These are phyloP conservation scores for Capreolus pygargus DNA, from an alignment of 2,113 vertebrate genomes.

Conservation along the genomic window DNA sequence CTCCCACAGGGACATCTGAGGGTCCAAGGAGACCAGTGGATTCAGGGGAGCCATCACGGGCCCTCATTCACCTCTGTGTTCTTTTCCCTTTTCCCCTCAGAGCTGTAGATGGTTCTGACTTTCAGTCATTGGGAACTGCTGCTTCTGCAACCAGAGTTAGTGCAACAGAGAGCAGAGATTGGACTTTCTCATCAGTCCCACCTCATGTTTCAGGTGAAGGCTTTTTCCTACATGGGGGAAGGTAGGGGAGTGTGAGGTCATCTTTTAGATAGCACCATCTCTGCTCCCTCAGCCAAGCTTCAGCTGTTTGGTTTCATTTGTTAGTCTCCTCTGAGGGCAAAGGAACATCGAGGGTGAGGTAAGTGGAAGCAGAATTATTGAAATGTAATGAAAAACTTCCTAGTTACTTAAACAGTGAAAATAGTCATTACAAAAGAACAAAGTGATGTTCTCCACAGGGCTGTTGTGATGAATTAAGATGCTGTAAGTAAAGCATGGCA, in stretches of 20 bases:
- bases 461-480: not conserved
- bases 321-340: not conserved
- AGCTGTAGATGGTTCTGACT: not conserved
- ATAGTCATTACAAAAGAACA: not conserved
- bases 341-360: not conserved
- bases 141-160: not conserved
- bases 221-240: no score
- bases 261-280: not conserved
- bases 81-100: not conserved
- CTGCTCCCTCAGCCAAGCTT: not conserved
- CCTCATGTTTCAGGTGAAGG: not conserved
- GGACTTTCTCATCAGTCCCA: not conserved
- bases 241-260: not conserved
- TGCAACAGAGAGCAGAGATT: not conserved
- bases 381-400: not conserved
- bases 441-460: not conserved
- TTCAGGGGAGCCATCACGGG: not conserved
- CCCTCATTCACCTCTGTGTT: not conserved
- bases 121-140: not conserved
- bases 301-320: not conserved
- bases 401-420: not conserved
- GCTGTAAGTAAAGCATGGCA: fast-evolving
- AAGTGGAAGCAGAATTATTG: not conserved
- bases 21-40: not conserved
- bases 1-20: not conserved